Evolutionary conservation across 2,888 invertebrate species (phyloP), one percentile per base, ranked within the genome.

Genomic region (Pachymerium ferrugineum): DNA sequence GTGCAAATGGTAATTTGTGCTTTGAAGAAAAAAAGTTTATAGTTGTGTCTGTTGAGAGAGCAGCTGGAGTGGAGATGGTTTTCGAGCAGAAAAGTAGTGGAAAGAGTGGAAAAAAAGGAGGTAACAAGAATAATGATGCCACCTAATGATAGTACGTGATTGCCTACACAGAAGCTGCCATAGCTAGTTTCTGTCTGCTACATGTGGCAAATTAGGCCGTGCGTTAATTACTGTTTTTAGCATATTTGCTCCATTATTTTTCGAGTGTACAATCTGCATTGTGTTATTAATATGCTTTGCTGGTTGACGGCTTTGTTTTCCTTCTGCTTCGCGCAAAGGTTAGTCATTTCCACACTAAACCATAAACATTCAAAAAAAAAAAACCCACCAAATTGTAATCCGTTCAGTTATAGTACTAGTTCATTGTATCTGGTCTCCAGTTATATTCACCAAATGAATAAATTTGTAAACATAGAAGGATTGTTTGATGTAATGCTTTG

Each of bases 161-260:
- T 62, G 62, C 62, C 62, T 28, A 62, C 25, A 14, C 28, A 25
- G 25, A 62, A 62, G 25, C 28, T 62, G 28, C 62, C 25, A 62
- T 62, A 28, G 62, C 62, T 28, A n/a, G 28, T 25, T 62, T 16
- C 25, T 62, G 62, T 62, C 62, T 14, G 25, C 54, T 54, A 25
- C 54, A 54, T 54, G 54, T 54, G 28, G 62, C 62, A 62, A 62
- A 62, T 62, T 62, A 62, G 62, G n/a, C 62, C 28, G 25, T 54
- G 25, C 25, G 62, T 62, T 62, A 62, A 62, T 62, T 62, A 62
- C 62, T 62, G 62, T 62, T 62, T 62, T 62, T 62, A 62, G 62
- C 62, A 62, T 62, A 62, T 62, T 62, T 62, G 62, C 62, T 62
- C 62, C 62, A 62, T 62, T 62, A 62, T 62, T 62, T 62, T 28